Evolutionary conservation across 2,797 vertebrate genomes (phyloP), one percentile per base, ranked within the genome.

Genomic region (Crenuchus spilurus): DNA sequence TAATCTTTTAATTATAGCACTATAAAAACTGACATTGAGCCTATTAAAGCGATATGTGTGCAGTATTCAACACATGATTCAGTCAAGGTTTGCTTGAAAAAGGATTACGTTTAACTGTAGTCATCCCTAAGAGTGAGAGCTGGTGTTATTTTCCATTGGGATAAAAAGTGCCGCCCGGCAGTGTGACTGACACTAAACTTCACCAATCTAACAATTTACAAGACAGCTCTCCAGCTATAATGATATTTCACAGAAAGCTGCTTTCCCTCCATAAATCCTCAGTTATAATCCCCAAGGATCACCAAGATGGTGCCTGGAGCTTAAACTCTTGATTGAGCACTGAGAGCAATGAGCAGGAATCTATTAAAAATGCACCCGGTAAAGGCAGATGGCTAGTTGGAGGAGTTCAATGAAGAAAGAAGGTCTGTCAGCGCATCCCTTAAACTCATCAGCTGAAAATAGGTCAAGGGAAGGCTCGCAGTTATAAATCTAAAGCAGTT

Each of bases 241-340:
- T 93, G 92, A 90, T 89, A 91, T 92, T 93, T 91, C 86, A 88
- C 86, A 80, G 83, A 94, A 94, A 94, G 90, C 92, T 87, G 80
- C 92, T 94, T 95, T 94, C 89, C 91, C 90, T 79, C 91, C 86
- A 81, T 93, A 94, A 95, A 91, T 87, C 90, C 83, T 90, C 90
- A 83, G 73, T 82, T 91, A 91, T 93, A 95, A 95, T 94, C 92
- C 90, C 78, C 72, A 84, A 76, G 81, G 86, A 87, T 87, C 84
- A 85, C 85, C 87, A 89, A 87, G 88, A 89, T 88, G 89, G 88
- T 90, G 89, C 86, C 84, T 63, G 58, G 87, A 87, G 91, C 93
- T 93, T 94, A 92, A 93, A 91, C 89, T 92, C 75, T 84, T 92
- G 92, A 93, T 91, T 90, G 89, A 87, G 91, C 90, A 92, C 89